These are phyloP conservation scores for Melanotaenia parkinsoni DNA, from an alignment of 2,797 vertebrate genomes.

Conservation along the genomic window DNA sequence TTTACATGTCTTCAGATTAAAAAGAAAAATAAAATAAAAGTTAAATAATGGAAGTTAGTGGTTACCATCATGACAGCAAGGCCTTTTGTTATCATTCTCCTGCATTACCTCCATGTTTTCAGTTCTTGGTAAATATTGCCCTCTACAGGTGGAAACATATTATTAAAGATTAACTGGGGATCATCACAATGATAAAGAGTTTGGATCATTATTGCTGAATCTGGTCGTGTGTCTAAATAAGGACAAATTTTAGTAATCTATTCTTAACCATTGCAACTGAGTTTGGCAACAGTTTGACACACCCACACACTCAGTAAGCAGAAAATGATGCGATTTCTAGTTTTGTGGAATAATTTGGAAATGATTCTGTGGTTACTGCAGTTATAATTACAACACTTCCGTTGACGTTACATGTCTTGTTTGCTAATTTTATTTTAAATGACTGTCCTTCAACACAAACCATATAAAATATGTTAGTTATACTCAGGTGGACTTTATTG, in stretches of 20 bases:
- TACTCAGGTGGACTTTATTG: neutral
- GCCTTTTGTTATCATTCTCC: neutral
- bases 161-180: neutral
- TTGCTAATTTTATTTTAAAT: neutral
- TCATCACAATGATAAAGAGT: neutral
- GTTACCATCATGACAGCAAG: neutral
- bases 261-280: neutral
- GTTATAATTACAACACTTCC: neutral
- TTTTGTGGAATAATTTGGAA: neutral
- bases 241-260: neutral
- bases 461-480: neutral
- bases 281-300: neutral
- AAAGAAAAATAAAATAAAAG: neutral
- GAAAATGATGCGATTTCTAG: neutral
- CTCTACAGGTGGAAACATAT: slow-evolving; percentile 35
- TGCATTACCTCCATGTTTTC: neutral
- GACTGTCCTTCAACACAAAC: neutral
- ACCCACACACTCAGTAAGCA: neutral
- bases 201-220: neutral
- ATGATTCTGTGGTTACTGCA: neutral
- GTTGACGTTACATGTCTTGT: neutral
- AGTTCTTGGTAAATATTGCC: slow-evolving; percentile 41
- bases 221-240: neutral
- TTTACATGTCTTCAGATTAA: neutral
- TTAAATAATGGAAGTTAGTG: slow-evolving; percentile 1